Base-by-base conservation (phyloP, 1,140 invertebrate genomes). In the Lanistes nyassanus region DNA sequence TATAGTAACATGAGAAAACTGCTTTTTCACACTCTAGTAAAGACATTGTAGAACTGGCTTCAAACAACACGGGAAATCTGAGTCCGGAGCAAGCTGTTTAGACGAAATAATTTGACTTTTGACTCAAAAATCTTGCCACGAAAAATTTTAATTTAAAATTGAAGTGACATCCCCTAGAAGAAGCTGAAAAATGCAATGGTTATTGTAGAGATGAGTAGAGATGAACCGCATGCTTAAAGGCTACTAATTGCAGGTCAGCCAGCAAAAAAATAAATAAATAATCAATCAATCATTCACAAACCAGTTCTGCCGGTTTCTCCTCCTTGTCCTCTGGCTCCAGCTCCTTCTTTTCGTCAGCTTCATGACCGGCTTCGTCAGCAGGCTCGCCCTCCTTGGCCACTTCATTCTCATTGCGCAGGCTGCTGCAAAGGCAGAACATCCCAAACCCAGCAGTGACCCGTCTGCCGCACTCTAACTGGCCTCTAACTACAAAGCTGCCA, bases 271-370 rank as follows among this genome's bases (percentile, higher is more conserved):
- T 16, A 55, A 55, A 55, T n/a, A 55, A n/a, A 55, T n/a, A 55
- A n/a, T 16, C 51, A 13, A n/a, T 7, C 62, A 6, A 64, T 4
- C 39, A 34, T 23, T 19, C 31, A 51, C 31, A 34, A 31, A 21
- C 36, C 68, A 37, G 51, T 47, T 47, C 29, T 31, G 9, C 13
- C 7, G 53, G 68, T 26, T 58, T 70, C 55, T 72, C 56, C 21
- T 72, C 70, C 56, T 72, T 72, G 55, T 72, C 70, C 56, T 72
- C 70, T 26, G 70, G 70, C 26, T 72, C 70, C 55, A 72, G 70
- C n/a, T 72, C 70, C n/a, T 62, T 60, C 70, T 60, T 42, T 23
- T 72, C 55, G 19, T 39, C 29, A 31, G 70, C 13, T n/a, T 58
- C 36, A 23, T 31, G 68, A 23, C 53, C 68, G 6, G 19, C 55